Evolutionary conservation across 1,140 invertebrate genomes (phyloP).

Genomic region (Drosophila leontia): DNA sequence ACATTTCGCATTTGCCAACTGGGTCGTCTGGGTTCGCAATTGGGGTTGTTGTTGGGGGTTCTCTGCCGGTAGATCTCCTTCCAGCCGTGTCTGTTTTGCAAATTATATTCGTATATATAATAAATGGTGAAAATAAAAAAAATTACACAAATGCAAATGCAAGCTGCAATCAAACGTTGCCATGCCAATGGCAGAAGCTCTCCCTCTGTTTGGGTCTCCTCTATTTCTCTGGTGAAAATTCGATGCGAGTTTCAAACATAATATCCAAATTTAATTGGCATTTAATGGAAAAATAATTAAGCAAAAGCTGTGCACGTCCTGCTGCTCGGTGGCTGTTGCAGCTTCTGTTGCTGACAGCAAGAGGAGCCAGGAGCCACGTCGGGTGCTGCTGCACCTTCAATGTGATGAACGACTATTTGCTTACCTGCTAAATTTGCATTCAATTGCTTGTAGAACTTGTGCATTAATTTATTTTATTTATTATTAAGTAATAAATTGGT

Average conservation of each 20-base stretch:
- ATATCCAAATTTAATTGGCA: slow-evolving; percentile 66
- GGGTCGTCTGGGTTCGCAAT: slow-evolving; percentile 23
- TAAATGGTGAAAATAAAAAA: slow-evolving; percentile 31
- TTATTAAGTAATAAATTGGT: background rate
- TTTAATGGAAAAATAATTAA: slow-evolving; percentile 74
- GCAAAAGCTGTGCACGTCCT: slow-evolving; percentile 35
- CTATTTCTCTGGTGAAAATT: slow-evolving; percentile 8
- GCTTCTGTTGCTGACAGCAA: slow-evolving; percentile 39
- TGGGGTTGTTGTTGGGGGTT: background rate
- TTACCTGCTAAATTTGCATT: slow-evolving; percentile 13
- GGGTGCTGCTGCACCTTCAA: slow-evolving; percentile 8
- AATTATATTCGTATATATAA: slow-evolving; percentile 38
- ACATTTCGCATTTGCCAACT: slow-evolving; percentile 56
- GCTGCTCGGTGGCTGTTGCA: slow-evolving; percentile 6
- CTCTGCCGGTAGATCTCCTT: background rate
- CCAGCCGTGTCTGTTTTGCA: slow-evolving; percentile 28
- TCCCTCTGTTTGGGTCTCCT: background rate
- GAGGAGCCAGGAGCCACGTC: slow-evolving; percentile 1
- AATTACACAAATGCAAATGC: slow-evolving; percentile 32
- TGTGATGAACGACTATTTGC: slow-evolving; percentile 20
- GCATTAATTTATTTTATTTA: background rate
- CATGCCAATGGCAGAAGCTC: slow-evolving; percentile 18
- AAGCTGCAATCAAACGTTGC: slow-evolving; percentile 58
- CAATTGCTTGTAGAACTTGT: background rate
- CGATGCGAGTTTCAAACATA: slow-evolving; percentile 33